phyloP scores from a whole-genome alignment of 2,888 invertebrate genomes.

The Cyclophora albipunctata region DNA sequence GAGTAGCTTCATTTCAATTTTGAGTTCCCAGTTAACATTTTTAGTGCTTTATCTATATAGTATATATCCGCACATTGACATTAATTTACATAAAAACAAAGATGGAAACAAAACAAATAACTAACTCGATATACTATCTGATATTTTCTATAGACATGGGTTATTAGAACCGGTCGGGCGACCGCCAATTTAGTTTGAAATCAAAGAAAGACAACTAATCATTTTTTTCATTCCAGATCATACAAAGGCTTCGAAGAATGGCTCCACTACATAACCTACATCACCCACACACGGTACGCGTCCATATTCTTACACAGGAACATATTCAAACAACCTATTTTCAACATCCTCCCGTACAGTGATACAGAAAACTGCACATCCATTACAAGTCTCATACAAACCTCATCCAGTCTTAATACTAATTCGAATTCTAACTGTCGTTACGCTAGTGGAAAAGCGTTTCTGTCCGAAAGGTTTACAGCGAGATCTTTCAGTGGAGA shows the following conservation, averaged over 20 bases:
- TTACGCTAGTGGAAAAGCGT: constrained; percentile 82
- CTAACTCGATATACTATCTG: no score
- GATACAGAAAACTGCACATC: constrained; percentile 71
- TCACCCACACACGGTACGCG: constrained; percentile 86
- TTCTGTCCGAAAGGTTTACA: constrained; percentile 81
- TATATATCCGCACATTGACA: no score
- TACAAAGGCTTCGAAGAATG: constrained; percentile 87
- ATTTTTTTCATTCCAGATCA: constrained; percentile 70
- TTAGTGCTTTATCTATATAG: no score
- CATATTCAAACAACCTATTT: constrained; percentile 77
- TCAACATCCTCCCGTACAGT: constrained; percentile 72
- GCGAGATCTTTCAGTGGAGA: constrained; percentile 72
- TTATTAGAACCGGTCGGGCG: background rate
- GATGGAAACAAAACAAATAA: no score
- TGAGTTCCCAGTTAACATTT: no score
- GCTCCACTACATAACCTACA: constrained; percentile 86
- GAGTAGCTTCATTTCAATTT: no score
- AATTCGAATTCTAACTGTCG: constrained; percentile 78
- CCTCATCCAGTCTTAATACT: constrained; percentile 58
- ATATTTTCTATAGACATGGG: no score
- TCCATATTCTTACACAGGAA: constrained; percentile 84
- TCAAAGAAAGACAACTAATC: no score
- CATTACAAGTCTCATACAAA: constrained; percentile 71
- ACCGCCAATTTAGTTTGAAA: no score
- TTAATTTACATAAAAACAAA: no score